phyloP scores from a whole-genome alignment of 1,140 invertebrate species.

The Brachionus rubens region DNA sequence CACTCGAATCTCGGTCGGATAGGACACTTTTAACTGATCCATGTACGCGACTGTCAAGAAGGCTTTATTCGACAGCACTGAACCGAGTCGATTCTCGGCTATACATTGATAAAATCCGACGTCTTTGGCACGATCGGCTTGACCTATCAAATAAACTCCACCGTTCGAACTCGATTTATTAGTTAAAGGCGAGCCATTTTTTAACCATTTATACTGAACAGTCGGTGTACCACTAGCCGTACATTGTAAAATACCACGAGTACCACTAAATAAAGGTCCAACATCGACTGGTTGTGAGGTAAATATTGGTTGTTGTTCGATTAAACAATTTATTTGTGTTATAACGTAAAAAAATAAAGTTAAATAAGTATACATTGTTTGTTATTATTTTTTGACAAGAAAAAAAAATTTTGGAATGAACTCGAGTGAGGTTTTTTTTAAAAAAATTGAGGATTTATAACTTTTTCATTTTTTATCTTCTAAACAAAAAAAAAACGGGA shows the following conservation, averaged over 20 bases:
- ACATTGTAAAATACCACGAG: slow-evolving; percentile 40
- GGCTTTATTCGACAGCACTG: slow-evolving; percentile 37
- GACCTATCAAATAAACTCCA: slow-evolving; percentile 35
- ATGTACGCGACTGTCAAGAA: slow-evolving; percentile 35
- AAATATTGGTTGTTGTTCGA: slow-evolving; percentile 45
- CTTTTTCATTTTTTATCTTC: not conserved
- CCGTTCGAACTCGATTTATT: slow-evolving; percentile 28
- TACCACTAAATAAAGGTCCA: slow-evolving; percentile 38
- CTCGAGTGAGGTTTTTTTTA: too few species aligned
- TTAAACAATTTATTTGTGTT: not conserved
- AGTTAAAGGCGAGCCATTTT: slow-evolving; percentile 26
- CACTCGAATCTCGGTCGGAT: slow-evolving; percentile 24
- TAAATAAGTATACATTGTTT: slow-evolving; percentile 41
- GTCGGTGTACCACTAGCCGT: slow-evolving; percentile 42
- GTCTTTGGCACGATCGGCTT: slow-evolving; percentile 36
- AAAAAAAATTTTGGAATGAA: not conserved
- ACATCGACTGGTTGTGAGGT: slow-evolving; percentile 42
- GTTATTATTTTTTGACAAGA: not conserved
- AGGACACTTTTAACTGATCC: slow-evolving; percentile 24
- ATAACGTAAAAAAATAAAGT: slow-evolving; percentile 26
- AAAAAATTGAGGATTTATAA: not conserved
- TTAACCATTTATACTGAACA: slow-evolving; percentile 34
- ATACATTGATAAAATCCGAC: slow-evolving; percentile 40
- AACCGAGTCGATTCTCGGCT: slow-evolving; percentile 28
- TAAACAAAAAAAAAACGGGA: not conserved